phyloP scores from a whole-genome alignment of 2,797 vertebrate genomes.

The Paguma larvata region DNA sequence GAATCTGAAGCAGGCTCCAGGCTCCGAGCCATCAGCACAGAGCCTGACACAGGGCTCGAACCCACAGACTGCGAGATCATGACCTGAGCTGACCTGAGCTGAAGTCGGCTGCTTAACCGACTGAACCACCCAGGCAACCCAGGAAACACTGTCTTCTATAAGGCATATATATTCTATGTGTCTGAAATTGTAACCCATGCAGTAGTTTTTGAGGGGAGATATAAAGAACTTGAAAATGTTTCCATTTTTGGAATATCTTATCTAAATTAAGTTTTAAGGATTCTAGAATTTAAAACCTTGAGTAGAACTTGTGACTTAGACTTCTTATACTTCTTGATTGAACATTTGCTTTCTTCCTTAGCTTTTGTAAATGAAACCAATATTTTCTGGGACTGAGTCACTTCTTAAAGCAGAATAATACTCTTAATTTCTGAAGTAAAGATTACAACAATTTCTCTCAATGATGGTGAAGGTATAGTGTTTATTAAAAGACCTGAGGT shows the following conservation, averaged over 20 bases:
- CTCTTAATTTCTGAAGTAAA: neutral
- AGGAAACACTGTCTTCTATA: neutral
- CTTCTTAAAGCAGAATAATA: neutral
- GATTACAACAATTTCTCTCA: neutral
- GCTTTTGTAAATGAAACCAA: neutral
- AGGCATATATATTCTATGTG: neutral
- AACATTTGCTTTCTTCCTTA: neutral
- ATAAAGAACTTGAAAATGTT: neutral
- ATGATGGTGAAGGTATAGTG: neutral
- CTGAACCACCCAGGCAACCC: too few species aligned
- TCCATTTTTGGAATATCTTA: conserved; percentile 4
- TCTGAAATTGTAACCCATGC: neutral
- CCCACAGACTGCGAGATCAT: too few species aligned
- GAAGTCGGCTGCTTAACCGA: too few species aligned
- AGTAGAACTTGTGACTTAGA: neutral
- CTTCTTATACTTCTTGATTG: neutral
- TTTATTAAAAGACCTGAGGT: neutral
- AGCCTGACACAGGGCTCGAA: too few species aligned
- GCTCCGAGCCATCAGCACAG: too few species aligned
- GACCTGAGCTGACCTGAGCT: too few species aligned
- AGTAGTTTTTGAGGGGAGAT: neutral
- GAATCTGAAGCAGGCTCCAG: too few species aligned
- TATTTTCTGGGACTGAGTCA: neutral
- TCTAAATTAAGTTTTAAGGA: neutral
- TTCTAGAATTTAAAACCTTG: neutral